Evolutionary conservation across 2,113 vertebrate genomes (phyloP).

Genomic region (Mesocricetus auratus): DNA sequence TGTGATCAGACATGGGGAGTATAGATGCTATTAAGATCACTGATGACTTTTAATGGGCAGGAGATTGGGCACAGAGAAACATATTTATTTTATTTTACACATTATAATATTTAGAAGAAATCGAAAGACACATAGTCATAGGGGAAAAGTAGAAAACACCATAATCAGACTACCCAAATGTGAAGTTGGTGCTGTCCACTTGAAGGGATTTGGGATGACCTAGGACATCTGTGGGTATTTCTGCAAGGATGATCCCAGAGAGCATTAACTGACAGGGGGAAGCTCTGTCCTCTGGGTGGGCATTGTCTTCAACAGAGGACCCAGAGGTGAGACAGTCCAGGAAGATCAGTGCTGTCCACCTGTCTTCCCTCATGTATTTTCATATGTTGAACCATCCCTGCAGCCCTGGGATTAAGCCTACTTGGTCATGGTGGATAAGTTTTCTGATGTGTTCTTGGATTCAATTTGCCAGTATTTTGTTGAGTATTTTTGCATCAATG

Average conservation of each 20-base stretch:
- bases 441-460: too few relatives aligned
- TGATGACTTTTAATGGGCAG: neutral
- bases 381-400: too few relatives aligned
- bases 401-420: too few relatives aligned
- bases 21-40: neutral
- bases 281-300: neutral
- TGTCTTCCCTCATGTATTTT: too few relatives aligned
- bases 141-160: neutral
- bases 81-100: constrained; percentile 22
- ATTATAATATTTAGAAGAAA: constrained; percentile 29
- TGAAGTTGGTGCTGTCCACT: neutral
- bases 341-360: neutral
- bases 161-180: neutral
- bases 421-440: too few relatives aligned
- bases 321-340: neutral
- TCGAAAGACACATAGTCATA: neutral
- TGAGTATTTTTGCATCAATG: too few relatives aligned
- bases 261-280: neutral
- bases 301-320: neutral
- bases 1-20: neutral
- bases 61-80: neutral
- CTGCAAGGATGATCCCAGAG: neutral
- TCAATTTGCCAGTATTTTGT: too few relatives aligned
- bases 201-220: neutral
- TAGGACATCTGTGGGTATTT: neutral